phyloP scores from a whole-genome alignment of 2,797 vertebrate species.

The Muraenolepis orangiensis region DNA sequence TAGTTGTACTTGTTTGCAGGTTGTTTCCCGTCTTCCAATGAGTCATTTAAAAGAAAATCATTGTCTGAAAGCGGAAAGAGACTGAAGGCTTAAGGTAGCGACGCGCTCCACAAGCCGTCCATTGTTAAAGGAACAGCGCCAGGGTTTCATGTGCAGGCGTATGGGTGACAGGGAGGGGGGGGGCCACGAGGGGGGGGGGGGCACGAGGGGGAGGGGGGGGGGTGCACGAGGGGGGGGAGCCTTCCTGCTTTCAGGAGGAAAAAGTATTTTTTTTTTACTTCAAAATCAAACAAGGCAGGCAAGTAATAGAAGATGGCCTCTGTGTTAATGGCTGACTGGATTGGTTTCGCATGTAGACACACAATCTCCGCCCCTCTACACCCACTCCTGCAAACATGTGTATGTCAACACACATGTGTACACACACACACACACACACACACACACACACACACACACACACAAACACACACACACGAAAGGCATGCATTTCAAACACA shows the following conservation, averaged over 20 bases:
- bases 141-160: constrained; percentile 1
- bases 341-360: constrained; percentile 24
- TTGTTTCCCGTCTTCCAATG: not conserved
- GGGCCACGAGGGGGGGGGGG: constrained; percentile 9
- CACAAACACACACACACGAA: not conserved
- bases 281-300: constrained; percentile 37
- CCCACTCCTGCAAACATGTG: constrained; percentile 28
- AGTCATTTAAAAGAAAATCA: not conserved
- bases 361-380: constrained; percentile 4
- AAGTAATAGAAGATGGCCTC: constrained; percentile 42
- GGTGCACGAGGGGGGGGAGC: constrained; percentile 10
- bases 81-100: not conserved
- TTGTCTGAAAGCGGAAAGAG: not conserved
- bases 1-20: not conserved
- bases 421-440: constrained; percentile 14
- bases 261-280: constrained; percentile 29
- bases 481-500: constrained; percentile 4
- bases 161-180: not conserved
- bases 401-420: constrained; percentile 40
- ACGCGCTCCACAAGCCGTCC: not conserved
- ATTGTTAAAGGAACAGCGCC: not conserved
- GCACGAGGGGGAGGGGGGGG: not conserved
- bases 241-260: constrained; percentile 3
- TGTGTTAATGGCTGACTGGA: constrained; percentile 60
- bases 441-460: not conserved